phyloP scores from a whole-genome alignment of 2,888 invertebrate species.

The Caenorhabditis afra region DNA sequence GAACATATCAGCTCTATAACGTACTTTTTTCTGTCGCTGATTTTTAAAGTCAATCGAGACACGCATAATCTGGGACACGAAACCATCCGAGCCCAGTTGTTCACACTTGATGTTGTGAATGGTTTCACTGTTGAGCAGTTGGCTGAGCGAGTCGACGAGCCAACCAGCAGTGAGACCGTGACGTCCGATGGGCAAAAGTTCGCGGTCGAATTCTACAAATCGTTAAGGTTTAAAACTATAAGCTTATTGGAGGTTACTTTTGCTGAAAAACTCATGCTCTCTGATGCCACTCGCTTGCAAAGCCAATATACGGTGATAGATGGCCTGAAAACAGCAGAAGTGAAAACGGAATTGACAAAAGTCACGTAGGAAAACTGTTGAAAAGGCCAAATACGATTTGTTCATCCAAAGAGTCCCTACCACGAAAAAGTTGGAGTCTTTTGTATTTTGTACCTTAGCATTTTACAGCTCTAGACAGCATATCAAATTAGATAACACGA shows the following conservation, averaged over 20 bases:
- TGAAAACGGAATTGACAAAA: conserved; percentile 14
- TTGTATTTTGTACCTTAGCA: no score
- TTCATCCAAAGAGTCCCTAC: no score
- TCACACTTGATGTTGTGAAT: conserved; percentile 35
- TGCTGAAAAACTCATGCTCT: conserved; percentile 49
- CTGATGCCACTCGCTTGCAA: conserved; percentile 22
- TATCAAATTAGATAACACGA: no score
- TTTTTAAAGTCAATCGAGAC: conserved; percentile 40
- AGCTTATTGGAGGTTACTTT: conserved; percentile 26
- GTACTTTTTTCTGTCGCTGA: conserved; percentile 39
- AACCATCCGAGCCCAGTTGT: conserved; percentile 61
- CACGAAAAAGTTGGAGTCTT: no score
- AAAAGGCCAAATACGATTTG: no score
- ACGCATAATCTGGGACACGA: conserved; percentile 66
- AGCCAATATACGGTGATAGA: conserved; percentile 10
- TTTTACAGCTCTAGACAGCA: no score
- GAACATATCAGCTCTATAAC: not conserved
- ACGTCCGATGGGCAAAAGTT: conserved; percentile 49
- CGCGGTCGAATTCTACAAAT: conserved; percentile 31
- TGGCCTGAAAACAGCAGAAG: conserved; percentile 24
- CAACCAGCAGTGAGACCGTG: conserved; percentile 57
- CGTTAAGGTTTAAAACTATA: not conserved
- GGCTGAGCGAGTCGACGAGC: conserved; percentile 36
- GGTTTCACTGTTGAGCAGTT: conserved; percentile 21
- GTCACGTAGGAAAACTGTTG: conserved; percentile 27